Evolutionary conservation across 2,113 vertebrate genomes (phyloP).

Genomic region (Cheirogaleus medius): DNA sequence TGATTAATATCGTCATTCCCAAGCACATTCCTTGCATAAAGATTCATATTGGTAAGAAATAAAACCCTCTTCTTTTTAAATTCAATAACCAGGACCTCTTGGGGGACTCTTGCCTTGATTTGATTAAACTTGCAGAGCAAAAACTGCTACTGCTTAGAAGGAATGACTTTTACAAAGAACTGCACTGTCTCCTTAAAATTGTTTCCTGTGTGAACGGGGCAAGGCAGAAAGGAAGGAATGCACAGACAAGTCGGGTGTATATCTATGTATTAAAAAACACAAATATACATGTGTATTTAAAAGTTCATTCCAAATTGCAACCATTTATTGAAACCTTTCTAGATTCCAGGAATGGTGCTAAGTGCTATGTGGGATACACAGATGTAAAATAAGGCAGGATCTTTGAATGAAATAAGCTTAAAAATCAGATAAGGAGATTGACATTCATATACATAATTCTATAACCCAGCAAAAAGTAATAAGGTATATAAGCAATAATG

Average conservation of each 20-base stretch:
- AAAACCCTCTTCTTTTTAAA: background rate
- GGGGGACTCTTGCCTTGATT: background rate
- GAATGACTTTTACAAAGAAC: background rate
- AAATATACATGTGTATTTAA: background rate
- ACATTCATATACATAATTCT: background rate
- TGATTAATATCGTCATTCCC: background rate
- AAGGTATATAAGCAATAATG: background rate
- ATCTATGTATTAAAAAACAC: background rate
- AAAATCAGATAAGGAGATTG: background rate
- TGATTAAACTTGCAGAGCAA: background rate
- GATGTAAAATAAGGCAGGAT: background rate
- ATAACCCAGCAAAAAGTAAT: background rate
- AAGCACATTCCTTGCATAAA: background rate
- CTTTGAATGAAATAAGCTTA: background rate
- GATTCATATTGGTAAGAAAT: background rate
- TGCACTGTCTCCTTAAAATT: background rate
- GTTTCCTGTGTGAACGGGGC: background rate
- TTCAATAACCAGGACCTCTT: background rate
- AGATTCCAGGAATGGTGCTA: background rate
- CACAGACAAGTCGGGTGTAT: background rate
- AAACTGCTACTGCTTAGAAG: background rate
- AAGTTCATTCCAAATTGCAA: background rate
- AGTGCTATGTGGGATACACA: background rate
- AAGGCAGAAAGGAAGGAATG: background rate
- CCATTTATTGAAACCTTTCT: background rate